Base-by-base conservation (phyloP, 2,888 invertebrate species). In the Scaptodrosophila latifasciaeformis region DNA sequence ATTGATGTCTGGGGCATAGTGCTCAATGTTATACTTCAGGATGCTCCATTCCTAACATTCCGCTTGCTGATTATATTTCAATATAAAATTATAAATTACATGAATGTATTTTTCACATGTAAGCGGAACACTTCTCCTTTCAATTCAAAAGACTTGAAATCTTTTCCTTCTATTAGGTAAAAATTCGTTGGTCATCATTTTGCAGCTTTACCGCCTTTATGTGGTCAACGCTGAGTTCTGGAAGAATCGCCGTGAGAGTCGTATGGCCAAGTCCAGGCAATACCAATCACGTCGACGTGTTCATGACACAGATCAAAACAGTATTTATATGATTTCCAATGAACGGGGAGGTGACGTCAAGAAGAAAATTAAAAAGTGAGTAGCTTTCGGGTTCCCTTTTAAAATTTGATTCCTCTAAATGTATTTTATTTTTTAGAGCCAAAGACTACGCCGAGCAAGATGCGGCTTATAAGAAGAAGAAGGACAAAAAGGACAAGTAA, bases 21-120 rank as follows among this genome's bases (percentile, higher is more conserved):
- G 1, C 90, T 96, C 81, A 96, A 96, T 78, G 96, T 96, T 65
- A 89, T 93, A 0, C 88, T 96, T 0, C 92, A 93, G 84, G 96
- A 96, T 81, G 94, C 93, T 0, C 96, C 96, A 0, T 96, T 96
- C 85, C 87, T 96, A 5, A 93, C 93, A 0, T 95, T 96, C 82
- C 88, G 96, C 1, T 88, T 97, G 2, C 89, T 96, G 21, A 91
- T 97, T 39, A 96, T 97, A 56, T 90, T 93, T 7, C 93, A 95
- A 76, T 96, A 94, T 85, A 90, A 92, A 65, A 95, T 97, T 24
- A 92, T 96, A 65, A 96, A 94, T 76, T 96, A 97, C 81, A 96
- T 96, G 92, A 97, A 97, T 84, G 94, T 97, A 15, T 97, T 97
- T 87, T 97, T 97, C 87, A 96, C 96, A 0, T 96, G 96, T 87